These are phyloP conservation scores for Solenopsis invicta DNA, from an alignment of 1,140 invertebrate species.

Conservation along the genomic window DNA sequence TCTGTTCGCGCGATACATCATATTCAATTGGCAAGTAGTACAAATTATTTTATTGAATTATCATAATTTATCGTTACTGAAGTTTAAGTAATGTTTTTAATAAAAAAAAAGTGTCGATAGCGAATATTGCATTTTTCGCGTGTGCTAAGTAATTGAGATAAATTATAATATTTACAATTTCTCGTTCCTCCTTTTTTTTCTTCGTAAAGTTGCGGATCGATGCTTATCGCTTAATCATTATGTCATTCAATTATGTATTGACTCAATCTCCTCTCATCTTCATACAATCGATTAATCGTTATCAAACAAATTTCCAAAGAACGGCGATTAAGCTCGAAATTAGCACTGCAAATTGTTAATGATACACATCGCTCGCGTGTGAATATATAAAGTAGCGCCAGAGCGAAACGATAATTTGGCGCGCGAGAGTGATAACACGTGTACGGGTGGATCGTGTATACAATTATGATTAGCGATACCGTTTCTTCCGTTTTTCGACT, in stretches of 20 bases:
- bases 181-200: background rate
- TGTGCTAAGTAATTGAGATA: background rate
- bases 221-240: constrained; percentile 36
- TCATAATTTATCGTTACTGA: background rate
- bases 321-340: constrained; percentile 32
- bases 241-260: constrained; percentile 30
- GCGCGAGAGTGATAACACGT: constrained; percentile 25
- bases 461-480: constrained; percentile 14
- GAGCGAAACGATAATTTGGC: constrained; percentile 29
- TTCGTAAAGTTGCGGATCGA: background rate
- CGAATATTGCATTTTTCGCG: background rate
- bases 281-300: constrained; percentile 43
- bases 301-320: constrained; percentile 44
- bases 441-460: background rate
- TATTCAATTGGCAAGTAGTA: background rate
- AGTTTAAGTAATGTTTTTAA: background rate
- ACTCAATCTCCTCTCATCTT: constrained; percentile 48
- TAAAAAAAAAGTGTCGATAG: background rate
- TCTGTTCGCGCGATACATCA: background rate
- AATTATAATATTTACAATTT: background rate
- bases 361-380: constrained; percentile 36
- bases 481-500: background rate
- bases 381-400: background rate
- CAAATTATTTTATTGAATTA: background rate
- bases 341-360: constrained; percentile 12